Evolutionary conservation across 2,888 invertebrate genomes (phyloP).

Genomic region (Deroplatys truncata): DNA sequence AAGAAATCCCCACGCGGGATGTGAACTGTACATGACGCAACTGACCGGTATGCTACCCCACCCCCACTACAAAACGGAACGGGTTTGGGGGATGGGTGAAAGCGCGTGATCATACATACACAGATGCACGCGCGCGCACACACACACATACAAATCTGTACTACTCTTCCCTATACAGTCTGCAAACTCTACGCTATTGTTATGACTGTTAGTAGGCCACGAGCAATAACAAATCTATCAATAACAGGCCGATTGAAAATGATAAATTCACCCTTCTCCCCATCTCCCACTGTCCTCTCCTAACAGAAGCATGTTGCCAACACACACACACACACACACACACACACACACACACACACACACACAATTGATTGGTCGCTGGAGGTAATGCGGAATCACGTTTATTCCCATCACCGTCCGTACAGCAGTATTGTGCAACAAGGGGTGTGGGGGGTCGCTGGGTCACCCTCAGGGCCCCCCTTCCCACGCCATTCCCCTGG

Average conservation of each 20-base stretch:
- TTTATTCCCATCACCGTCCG: background rate
- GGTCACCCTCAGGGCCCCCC: background rate
- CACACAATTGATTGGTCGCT: constrained; percentile 25
- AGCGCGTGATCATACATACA: constrained; percentile 1
- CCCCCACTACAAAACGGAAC: background rate
- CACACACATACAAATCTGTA: background rate
- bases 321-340: background rate
- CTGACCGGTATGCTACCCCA: background rate
- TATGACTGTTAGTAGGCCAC: constrained; percentile 1
- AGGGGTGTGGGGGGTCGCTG: background rate
- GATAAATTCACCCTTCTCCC: constrained; percentile 15
- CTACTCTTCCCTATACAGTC: background rate
- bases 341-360: background rate
- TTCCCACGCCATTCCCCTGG: constrained; percentile 5
- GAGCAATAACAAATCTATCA: constrained; percentile 28
- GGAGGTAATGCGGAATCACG: constrained; percentile 27
- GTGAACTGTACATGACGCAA: background rate
- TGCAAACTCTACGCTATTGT: background rate
- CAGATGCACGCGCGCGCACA: background rate
- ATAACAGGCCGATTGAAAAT: constrained; percentile 23
- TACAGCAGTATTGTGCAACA: constrained; percentile 13
- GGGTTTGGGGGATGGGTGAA: background rate
- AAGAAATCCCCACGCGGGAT: constrained; percentile 7
- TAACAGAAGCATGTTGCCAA: constrained; percentile 1
- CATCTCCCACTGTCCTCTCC: background rate